Base-by-base conservation (phyloP, 2,888 invertebrate genomes). In the Diachrysia chrysitis region DNA sequence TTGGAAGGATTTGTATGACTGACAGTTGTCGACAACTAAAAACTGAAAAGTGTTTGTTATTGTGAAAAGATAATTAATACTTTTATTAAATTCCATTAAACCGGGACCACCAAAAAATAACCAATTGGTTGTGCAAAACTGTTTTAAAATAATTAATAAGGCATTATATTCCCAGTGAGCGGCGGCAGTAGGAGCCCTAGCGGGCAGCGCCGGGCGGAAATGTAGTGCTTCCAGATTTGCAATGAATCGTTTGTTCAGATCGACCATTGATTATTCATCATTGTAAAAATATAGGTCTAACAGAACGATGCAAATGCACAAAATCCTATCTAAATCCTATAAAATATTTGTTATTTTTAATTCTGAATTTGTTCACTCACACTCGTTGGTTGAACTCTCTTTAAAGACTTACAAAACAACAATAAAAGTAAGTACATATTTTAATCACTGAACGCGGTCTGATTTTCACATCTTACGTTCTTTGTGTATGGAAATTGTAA, bases 161-260 rank as follows among this genome's bases (percentile, higher is more conserved):
- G 37, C 10, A 16, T 14, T 37, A 37, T 32, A 10, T 37, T 35
- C 35, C 37, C 37, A 37, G 37, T 10, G 2, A 32, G 32, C 2
- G 25, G 25, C 25, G 2, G 5, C 32, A n/a, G n/a, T n/a, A 32
- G 14, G 0, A 3, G 2, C 37, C 37, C 16, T 37, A 16, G 16
- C 71, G 61, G 60, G 7, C 58, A 58, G 37, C 14, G 37, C 37
- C 37, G 37, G 37, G 37, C 61, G 66, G 58, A 77, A 73, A 23
- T 42, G 23, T 4, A 77, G 66, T 59, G 59, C 59, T 19, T 35
- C 21, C 29, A 63, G 68, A 74, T 67, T 74, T 78, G 78, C 74
- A 74, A 73, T 78, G 74, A 74, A 74, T 73, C 55, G 69, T 51
- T 63, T 78, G 67, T 62, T 29, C 12, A n/a, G n/a, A 17, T 19